phyloP scores from a whole-genome alignment of 92 coral and sea anemone species.

The Epizoanthus ramosus region DNA sequence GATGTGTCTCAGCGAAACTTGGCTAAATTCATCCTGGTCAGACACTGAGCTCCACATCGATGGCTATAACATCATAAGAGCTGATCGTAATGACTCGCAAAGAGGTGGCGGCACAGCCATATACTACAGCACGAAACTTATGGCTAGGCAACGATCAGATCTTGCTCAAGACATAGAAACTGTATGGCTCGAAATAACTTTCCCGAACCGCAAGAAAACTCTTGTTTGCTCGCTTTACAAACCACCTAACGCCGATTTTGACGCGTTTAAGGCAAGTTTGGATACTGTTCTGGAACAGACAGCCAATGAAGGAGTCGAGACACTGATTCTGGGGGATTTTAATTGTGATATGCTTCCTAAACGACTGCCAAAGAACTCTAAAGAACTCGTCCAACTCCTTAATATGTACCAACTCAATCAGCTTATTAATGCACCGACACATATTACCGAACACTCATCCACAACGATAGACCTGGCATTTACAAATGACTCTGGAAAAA shows the following conservation, averaged over 20 bases:
- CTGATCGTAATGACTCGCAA: slow-evolving; percentile 44
- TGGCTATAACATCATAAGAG: slow-evolving; percentile 37
- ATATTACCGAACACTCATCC: slow-evolving; percentile 37
- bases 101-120: slow-evolving; percentile 65
- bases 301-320: slow-evolving; percentile 51
- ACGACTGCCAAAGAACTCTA: slow-evolving; percentile 26
- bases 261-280: slow-evolving; percentile 36
- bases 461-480: slow-evolving; percentile 36
- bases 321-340: slow-evolving; percentile 50
- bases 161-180: slow-evolving; percentile 38
- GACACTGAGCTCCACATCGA: slow-evolving; percentile 44
- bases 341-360: slow-evolving; percentile 45
- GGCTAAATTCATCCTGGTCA: slow-evolving; percentile 56
- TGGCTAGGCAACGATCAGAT: slow-evolving; percentile 46
- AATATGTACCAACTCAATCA: slow-evolving; percentile 40
- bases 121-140: slow-evolving; percentile 50
- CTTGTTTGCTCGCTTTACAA: slow-evolving; percentile 40
- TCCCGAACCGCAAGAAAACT: slow-evolving; percentile 49
- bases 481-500: slow-evolving; percentile 36
- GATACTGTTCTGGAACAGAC: slow-evolving; percentile 43
- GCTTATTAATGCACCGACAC: slow-evolving; percentile 45
- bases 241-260: slow-evolving; percentile 39
- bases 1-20: slow-evolving; percentile 50
- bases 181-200: slow-evolving; percentile 25
- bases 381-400: slow-evolving; percentile 36